Base-by-base conservation (phyloP, 2,797 vertebrate genomes). In the Lepus townsendii region DNA sequence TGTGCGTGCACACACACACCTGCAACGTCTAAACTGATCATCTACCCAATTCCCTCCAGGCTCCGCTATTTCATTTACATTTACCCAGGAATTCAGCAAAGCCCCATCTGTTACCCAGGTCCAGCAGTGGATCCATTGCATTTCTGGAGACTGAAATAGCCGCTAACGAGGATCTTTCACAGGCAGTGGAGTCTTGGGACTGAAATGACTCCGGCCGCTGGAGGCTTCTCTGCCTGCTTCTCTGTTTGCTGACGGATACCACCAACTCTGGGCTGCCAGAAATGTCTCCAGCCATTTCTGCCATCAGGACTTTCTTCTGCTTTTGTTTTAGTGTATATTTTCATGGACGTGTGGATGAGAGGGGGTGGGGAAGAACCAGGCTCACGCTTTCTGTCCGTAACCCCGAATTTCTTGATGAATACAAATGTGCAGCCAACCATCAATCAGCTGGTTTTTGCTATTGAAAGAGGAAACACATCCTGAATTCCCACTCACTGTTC, bases 121-220 rank as follows among this genome's bases (percentile, higher is more conserved):
- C 38, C 20, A 42, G 3, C 12, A 73, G 22, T 19, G 2, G 12
- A 76, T 13, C 3, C 8, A 0, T 12, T 57, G 2, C 22, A 22
- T 42, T 75, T 82, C n/a, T 35, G 12, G 60, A 63, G 66, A 32
- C 4, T 7, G 1, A 38, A 65, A 4, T 12, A 17, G 3, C 27
- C 66, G 54, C 32, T 27, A 4, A 62, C 5, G 38, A 80, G 0
- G 1, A 3, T 57, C 80, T 24, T 32, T 27, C 4, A 75, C 9
- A 14, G 5, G 71, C 22, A 30, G 20, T n/a, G 16, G 8, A 3
- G 4, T 8, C 35, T 10, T 12, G 6, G 7, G 19, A 24, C 47
- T 13, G 12, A 38, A 27, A 13, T 5, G 26, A 3, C 11, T 68
- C 11, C 4, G 1, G 27, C 6, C 65, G 1, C 7, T 11, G 1